Conservation (phyloP, 1,140 invertebrate genomes). For the Pogonus chalceus region DNA sequence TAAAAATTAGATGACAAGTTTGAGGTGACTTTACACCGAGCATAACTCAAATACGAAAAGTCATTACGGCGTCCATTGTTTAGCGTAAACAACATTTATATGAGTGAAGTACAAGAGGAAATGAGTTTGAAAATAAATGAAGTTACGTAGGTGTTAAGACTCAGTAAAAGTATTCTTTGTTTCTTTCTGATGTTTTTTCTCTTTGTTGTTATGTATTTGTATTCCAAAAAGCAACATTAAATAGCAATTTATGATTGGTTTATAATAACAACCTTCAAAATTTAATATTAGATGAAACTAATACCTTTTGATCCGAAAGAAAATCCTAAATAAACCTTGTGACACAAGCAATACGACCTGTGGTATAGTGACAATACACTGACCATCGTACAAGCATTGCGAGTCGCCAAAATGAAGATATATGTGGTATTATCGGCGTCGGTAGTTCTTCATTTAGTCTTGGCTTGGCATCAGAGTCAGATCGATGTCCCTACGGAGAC, state of each 20-base stretch:
- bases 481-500: background rate
- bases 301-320: background rate
- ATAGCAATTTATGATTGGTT: background rate
- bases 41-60: conserved; percentile 6
- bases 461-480: background rate
- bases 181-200: background rate
- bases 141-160: background rate
- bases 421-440: background rate
- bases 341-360: background rate
- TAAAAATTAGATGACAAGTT: conserved; percentile 1
- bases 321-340: background rate
- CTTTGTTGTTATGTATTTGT: background rate
- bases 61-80: conserved; percentile 2
- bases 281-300: background rate
- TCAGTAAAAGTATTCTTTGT: background rate
- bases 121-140: background rate
- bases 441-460: background rate
- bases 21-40: background rate
- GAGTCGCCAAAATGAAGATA: background rate
- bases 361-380: background rate
- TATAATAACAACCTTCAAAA: background rate
- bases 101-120: background rate
- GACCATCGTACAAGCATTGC: background rate
- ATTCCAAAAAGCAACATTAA: background rate
- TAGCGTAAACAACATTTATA: conserved; percentile 6